A percentile compares a stretch with the other conserved stretches of the same genome.
Evolutionary conservation across 1,140 invertebrate genomes (phyloP).

Genomic region (Nephila pilipes): DNA sequence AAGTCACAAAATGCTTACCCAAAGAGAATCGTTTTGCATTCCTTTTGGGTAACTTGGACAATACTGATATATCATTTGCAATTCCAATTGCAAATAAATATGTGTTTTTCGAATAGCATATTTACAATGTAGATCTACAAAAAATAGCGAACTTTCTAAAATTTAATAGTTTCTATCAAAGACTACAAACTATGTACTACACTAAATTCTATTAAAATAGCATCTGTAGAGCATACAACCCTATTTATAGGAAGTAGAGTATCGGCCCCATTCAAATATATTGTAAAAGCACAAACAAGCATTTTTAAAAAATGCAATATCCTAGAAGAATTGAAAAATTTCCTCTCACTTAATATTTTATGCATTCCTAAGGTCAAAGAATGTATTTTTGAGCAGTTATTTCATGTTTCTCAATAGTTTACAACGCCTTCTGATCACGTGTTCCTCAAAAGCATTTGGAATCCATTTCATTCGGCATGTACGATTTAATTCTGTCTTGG

Average conservation of each 20-base stretch:
- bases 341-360: too few relatives aligned
- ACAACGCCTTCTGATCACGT: too few relatives aligned
- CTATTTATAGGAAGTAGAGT: slow-evolving; percentile 9
- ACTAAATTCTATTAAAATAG: slow-evolving; percentile 31
- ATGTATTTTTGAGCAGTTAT: too few relatives aligned
- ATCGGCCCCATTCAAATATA: neutral
- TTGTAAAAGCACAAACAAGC: too few relatives aligned
- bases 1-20: too few relatives aligned
- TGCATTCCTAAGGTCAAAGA: too few relatives aligned
- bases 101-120: neutral
- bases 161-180: neutral
- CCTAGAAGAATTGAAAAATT: too few relatives aligned
- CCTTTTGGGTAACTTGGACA: neutral
- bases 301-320: too few relatives aligned
- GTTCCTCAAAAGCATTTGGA: too few relatives aligned
- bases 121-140: slow-evolving; percentile 37
- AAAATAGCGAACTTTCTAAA: neutral
- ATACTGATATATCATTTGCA: neutral
- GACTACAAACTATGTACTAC: slow-evolving; percentile 1
- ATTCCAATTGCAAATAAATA: neutral
- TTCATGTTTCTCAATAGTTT: too few relatives aligned
- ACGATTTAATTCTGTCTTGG: too few relatives aligned
- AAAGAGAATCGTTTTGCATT: neutral
- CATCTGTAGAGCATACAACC: neutral
- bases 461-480: too few relatives aligned